phyloP scores from a whole-genome alignment of 2,888 invertebrate genomes.

The Ypsolopha sequella region DNA sequence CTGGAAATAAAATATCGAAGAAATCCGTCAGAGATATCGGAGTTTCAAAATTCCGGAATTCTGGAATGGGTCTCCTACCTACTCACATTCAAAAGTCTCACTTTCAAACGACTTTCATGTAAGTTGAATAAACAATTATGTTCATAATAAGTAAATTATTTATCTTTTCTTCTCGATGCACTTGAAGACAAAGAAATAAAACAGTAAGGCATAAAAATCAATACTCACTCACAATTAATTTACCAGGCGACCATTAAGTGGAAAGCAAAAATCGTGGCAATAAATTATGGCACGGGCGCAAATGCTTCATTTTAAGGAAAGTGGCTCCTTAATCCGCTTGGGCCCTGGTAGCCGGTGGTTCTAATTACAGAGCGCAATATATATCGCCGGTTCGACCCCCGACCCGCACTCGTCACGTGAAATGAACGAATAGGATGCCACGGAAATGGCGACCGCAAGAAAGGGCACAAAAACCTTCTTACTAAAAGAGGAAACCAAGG shows the following conservation, averaged over 20 bases:
- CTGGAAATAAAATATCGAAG: no score
- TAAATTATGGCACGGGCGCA: conserved; percentile 35
- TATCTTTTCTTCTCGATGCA: background rate
- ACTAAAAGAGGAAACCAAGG: no score
- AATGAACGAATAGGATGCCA: conserved; percentile 12
- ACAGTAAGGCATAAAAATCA: conserved; percentile 1
- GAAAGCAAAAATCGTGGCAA: conserved; percentile 31
- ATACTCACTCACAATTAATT: conserved; percentile 16
- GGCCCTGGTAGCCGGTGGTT: conserved; percentile 44
- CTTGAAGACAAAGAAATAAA: conserved; percentile 2
- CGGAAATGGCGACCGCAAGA: background rate
- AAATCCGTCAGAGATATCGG: no score
- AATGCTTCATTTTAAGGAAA: conserved; percentile 55
- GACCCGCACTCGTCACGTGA: conserved; percentile 35
- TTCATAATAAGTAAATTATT: background rate
- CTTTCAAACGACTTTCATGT: no score
- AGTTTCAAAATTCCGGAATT: no score
- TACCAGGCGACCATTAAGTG: conserved; percentile 24
- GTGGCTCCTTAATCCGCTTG: conserved; percentile 51
- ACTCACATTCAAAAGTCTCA: no score
- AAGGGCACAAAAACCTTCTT: no score
- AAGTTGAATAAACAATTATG: no score
- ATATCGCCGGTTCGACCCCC: conserved; percentile 31
- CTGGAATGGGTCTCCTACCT: no score
- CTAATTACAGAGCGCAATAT: conserved; percentile 59